Base-by-base conservation (phyloP, 2,888 invertebrate species). In the Erynnis tages region DNA sequence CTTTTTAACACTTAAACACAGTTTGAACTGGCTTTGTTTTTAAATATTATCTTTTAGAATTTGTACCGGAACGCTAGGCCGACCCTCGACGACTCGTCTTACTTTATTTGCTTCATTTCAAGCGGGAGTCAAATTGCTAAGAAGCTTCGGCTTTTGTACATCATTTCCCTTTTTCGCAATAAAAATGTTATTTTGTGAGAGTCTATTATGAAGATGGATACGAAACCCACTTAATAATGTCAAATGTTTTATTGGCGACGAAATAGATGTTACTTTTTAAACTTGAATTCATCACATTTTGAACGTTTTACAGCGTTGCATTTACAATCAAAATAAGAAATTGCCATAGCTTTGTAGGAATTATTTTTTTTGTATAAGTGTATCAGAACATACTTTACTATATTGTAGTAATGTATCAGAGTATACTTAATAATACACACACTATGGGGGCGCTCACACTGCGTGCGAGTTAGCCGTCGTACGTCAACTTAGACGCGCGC, bases 81-180 rank as follows among this genome's bases (percentile, higher is more conserved):
- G 71, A 65, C 68, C 75, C 79, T 64, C 61, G 65, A 59, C 61
- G 65, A 66, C 55, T 67, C 66, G 69, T 66, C 71, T 73, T 70
- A 68, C 71, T 79, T 76, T 79, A 78, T 82, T 82, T 80, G 74
- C 74, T 74, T 78, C 73, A 76, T 77, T 79, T 77, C 70, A 66
- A 73, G 73, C 75, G 67, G 73, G 71, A 74, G 70, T 75, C 73
- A 71, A 68, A 81, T 77, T 81, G 76, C 76, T 73, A 76, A 74
- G 75, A 79, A 78, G 70, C 77, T 78, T 75, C 61, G 53, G 55
- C 61, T 71, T 63, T 60, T 70, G 60, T 62, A 62, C 62, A 65
- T 68, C 65, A 62, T 67, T 73, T 63, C 61, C 56, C 60, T 65
- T 55, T 53, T 48, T 54, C 48, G 17, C 41, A 49, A 49, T 49